Conservation (phyloP, 2,113 vertebrate species). For the Dendrocopos noguchii region DNA sequence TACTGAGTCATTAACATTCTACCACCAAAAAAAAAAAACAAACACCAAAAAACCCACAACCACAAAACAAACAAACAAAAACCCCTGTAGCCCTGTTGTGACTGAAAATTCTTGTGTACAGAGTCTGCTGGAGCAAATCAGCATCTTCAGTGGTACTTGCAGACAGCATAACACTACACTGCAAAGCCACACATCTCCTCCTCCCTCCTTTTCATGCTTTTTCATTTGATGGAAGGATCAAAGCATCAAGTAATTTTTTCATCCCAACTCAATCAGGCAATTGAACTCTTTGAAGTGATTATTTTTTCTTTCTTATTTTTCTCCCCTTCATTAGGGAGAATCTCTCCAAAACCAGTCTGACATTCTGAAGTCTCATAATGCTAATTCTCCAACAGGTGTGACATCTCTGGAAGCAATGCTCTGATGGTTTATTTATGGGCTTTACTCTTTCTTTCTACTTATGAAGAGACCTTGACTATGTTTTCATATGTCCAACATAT, state of each 20-base stretch:
- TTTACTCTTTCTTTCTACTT: constrained; percentile 25
- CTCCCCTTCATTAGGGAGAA: constrained; percentile 23
- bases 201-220: constrained; percentile 39
- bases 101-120: neutral
- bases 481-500: constrained; percentile 44
- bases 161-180: neutral
- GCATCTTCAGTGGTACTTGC: neutral
- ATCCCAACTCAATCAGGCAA: constrained; percentile 41
- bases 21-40: neutral
- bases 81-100: neutral
- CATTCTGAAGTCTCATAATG: constrained; percentile 42
- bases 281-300: constrained; percentile 68
- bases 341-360: constrained; percentile 36
- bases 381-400: constrained; percentile 52
- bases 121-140: constrained; percentile 8
- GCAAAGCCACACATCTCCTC: neutral
- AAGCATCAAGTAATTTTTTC: constrained; percentile 57
- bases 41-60: neutral
- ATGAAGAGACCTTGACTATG: constrained; percentile 44
- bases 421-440: constrained; percentile 54
- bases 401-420: constrained; percentile 24
- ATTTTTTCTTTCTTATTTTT: neutral
- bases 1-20: neutral
- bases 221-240: constrained; percentile 67
- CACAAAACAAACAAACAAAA: neutral